Evolutionary conservation across 2,888 invertebrate species (phyloP).

Genomic region (Palloptera scutellata): DNA sequence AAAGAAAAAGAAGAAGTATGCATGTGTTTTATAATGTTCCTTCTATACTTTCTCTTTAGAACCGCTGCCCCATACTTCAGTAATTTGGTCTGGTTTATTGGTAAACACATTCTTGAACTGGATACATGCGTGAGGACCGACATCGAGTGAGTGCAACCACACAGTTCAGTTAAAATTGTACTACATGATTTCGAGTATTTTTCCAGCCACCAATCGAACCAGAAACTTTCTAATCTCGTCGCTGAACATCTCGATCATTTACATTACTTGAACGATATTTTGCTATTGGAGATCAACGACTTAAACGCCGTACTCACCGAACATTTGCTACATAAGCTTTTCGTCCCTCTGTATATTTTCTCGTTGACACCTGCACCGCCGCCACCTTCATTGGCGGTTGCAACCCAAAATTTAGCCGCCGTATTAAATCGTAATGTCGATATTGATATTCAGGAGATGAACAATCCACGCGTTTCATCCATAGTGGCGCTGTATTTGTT

Average conservation of each 20-base stretch:
- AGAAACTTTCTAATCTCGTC: slow-evolving; percentile 89
- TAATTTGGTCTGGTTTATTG: slow-evolving; percentile 98
- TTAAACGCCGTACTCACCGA: slow-evolving; percentile 93
- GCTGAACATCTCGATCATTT: slow-evolving; percentile 97
- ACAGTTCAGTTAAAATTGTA: not conserved
- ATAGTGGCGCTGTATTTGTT: slow-evolving; percentile 90
- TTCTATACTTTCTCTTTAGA: slow-evolving; percentile 59
- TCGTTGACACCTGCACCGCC: slow-evolving; percentile 74
- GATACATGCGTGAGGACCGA: slow-evolving; percentile 94
- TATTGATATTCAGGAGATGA: slow-evolving; percentile 68
- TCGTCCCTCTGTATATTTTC: slow-evolving; percentile 93
- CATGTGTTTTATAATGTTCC: not conserved
- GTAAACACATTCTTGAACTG: slow-evolving; percentile 94
- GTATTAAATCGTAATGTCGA: slow-evolving; percentile 70
- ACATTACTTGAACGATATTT: slow-evolving; percentile 96
- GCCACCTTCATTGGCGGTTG: slow-evolving; percentile 68
- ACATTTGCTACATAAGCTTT: slow-evolving; percentile 89
- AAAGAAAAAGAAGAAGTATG: not conserved
- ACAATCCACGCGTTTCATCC: slow-evolving; percentile 81
- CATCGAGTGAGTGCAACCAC: slow-evolving; percentile 76
- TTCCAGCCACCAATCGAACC: slow-evolving; percentile 88
- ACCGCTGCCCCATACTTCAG: slow-evolving; percentile 99
- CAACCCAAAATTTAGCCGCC: slow-evolving; percentile 72
- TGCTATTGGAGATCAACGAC: slow-evolving; percentile 89
- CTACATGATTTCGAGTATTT: slow-evolving; percentile 12